Evolutionary conservation across 2,888 invertebrate genomes (phyloP).

Genomic region (Volucella inanis): DNA sequence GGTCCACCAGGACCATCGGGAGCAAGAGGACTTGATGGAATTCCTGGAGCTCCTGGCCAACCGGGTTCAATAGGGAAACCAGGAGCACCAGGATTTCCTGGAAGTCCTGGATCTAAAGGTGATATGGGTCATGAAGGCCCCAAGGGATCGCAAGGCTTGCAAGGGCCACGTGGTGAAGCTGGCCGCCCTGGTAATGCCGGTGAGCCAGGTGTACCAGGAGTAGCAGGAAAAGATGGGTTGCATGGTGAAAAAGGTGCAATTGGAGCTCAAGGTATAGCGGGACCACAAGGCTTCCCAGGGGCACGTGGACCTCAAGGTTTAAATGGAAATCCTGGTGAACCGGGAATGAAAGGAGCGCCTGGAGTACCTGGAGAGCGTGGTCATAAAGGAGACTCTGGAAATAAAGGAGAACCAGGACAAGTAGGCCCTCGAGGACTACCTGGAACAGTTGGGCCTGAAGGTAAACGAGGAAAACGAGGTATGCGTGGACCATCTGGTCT

Average conservation of each 20-base stretch:
- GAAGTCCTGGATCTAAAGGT: slow-evolving; percentile 90
- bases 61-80: slow-evolving; percentile 91
- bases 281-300: slow-evolving; percentile 92
- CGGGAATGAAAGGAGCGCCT: slow-evolving; percentile 90
- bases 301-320: slow-evolving; percentile 90
- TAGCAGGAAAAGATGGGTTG: slow-evolving; percentile 91
- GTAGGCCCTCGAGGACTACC: slow-evolving; percentile 90
- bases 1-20: slow-evolving; percentile 91
- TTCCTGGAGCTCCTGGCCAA: slow-evolving; percentile 87
- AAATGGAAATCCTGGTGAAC: slow-evolving; percentile 88
- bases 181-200: slow-evolving; percentile 91
- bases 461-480: slow-evolving; percentile 91
- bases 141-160: slow-evolving; percentile 91
- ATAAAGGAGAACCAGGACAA: slow-evolving; percentile 89
- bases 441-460: slow-evolving; percentile 89
- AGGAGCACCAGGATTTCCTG: slow-evolving; percentile 93
- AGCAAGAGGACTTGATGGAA: slow-evolving; percentile 90
- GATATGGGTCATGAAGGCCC: slow-evolving; percentile 90
- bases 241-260: slow-evolving; percentile 91
- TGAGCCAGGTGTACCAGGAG: slow-evolving; percentile 89
- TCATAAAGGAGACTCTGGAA: slow-evolving; percentile 90
- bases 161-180: slow-evolving; percentile 91
- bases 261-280: slow-evolving; percentile 89
- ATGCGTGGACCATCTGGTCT: slow-evolving; percentile 90
- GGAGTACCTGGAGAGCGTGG: slow-evolving; percentile 91